Evolutionary conservation across 2,113 vertebrate species (phyloP).

Genomic region (Phyllostomus discolor): DNA sequence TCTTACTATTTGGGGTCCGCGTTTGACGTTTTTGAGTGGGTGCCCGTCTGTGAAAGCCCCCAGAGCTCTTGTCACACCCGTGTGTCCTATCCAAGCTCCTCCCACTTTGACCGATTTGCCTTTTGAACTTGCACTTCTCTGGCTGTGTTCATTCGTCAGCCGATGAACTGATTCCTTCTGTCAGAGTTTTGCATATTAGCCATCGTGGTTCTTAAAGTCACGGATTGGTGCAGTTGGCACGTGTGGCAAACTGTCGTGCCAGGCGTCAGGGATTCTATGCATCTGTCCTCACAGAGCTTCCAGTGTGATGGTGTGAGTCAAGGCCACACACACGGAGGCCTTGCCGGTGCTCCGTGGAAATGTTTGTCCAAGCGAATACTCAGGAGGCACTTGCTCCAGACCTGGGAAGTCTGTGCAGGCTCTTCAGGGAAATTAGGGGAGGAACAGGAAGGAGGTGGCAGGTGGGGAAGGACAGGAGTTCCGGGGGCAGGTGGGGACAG

Average conservation of each 20-base stretch:
- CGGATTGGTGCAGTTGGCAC: not conserved
- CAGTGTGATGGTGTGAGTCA: not conserved
- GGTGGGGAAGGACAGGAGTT: too few species aligned
- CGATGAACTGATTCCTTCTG: not conserved
- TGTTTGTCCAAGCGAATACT: not conserved
- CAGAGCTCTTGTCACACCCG: not conserved
- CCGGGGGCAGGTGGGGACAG: not conserved
- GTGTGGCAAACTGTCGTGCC: too few species aligned
- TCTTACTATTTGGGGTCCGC: not conserved
- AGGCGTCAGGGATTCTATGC: accelerated
- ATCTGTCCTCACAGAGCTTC: not conserved
- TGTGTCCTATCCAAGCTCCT: not conserved
- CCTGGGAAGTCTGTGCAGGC: accelerated
- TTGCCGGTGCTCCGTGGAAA: accelerated
- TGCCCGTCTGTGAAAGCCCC: not conserved
- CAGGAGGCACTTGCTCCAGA: not conserved
- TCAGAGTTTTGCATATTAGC: not conserved
- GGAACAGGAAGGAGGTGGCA: not conserved
- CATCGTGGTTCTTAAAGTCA: not conserved
- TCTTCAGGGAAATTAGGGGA: not conserved
- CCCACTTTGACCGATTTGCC: not conserved
- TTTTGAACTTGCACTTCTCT: not conserved
- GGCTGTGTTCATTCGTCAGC: not conserved
- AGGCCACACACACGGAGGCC: too few species aligned
- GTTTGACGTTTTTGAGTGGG: not conserved